Evolutionary conservation across 1,140 invertebrate species (phyloP).

Genomic region (Oreohelix idahoensis): DNA sequence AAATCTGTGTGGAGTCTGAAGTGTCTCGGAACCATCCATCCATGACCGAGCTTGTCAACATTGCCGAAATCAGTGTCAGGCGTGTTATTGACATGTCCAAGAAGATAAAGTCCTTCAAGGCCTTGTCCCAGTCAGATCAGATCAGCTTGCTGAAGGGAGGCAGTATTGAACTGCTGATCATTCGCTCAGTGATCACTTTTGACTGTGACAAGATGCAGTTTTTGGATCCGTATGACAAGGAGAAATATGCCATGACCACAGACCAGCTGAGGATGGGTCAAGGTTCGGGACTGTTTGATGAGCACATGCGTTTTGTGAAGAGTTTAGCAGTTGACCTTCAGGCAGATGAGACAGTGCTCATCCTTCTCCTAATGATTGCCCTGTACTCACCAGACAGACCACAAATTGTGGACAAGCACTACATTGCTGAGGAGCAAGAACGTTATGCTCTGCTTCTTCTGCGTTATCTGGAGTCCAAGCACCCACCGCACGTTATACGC

Average conservation of each 20-base stretch:
- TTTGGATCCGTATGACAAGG: conserved; percentile 70
- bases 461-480: conserved; percentile 75
- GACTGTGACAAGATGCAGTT: conserved; percentile 73
- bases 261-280: conserved; percentile 67
- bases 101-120: conserved; percentile 73
- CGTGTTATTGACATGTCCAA: conserved; percentile 74
- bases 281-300: conserved; percentile 71
- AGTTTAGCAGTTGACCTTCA: conserved; percentile 72
- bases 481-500: conserved; percentile 67
- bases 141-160: conserved; percentile 74
- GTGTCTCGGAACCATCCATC: conserved; percentile 62
- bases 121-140: conserved; percentile 73
- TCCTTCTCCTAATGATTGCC: conserved; percentile 75
- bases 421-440: conserved; percentile 74
- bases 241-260: conserved; percentile 68
- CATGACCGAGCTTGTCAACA: conserved; percentile 72
- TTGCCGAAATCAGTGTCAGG: conserved; percentile 72
- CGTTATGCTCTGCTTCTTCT: conserved; percentile 74
- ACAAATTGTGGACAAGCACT: conserved; percentile 70
- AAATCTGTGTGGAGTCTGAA: conserved; percentile 67
- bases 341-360: conserved; percentile 75
- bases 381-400: conserved; percentile 75
- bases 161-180: conserved; percentile 76
- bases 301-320: conserved; percentile 75
- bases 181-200: conserved; percentile 73